Percentiles rank a stretch among this genome's conserved stretches.
phyloP scores from a whole-genome alignment of 92 coral and sea anemone genomes.

The Pocillopora grandis region DNA sequence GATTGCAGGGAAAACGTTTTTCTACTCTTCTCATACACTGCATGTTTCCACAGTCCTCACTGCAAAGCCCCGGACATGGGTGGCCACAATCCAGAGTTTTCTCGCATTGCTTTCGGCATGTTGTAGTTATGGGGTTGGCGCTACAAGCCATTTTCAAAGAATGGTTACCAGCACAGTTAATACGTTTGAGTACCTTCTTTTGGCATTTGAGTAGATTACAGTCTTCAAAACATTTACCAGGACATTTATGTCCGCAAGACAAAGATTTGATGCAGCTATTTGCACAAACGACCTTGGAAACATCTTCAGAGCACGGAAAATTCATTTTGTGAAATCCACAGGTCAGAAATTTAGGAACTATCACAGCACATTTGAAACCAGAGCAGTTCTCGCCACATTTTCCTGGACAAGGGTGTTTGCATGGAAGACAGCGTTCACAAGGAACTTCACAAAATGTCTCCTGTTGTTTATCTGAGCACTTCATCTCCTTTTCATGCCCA shows the following conservation, averaged over 20 bases:
- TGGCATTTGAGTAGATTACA: not conserved
- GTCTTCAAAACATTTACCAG: slow-evolving; percentile 53
- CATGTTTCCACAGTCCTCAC: slow-evolving; percentile 43
- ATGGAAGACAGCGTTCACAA: slow-evolving; percentile 53
- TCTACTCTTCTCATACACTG: slow-evolving; percentile 40
- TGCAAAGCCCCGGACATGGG: slow-evolving; percentile 63
- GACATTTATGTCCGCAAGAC: slow-evolving; percentile 64
- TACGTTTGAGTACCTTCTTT: slow-evolving; percentile 16
- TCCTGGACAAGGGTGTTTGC: slow-evolving; percentile 66
- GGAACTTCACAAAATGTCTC: slow-evolving; percentile 42
- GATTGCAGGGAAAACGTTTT: slow-evolving; percentile 57
- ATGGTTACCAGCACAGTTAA: slow-evolving; percentile 42
- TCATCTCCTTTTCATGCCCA: slow-evolving; percentile 53
- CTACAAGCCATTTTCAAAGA: slow-evolving; percentile 41
- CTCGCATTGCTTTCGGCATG: slow-evolving; percentile 48
- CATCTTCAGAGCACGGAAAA: slow-evolving; percentile 47
- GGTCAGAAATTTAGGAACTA: not conserved
- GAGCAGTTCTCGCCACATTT: slow-evolving; percentile 66
- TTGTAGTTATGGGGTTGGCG: slow-evolving; percentile 13
- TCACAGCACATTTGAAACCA: slow-evolving; percentile 28
- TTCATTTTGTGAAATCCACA: slow-evolving; percentile 53
- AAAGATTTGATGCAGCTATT: not conserved
- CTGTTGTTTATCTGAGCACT: slow-evolving; percentile 39
- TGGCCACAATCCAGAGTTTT: slow-evolving; percentile 64
- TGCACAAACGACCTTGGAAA: slow-evolving; percentile 3